Percentiles rank a stretch among this genome's conserved stretches.
These are phyloP conservation scores for Aphodius sticticus DNA, from an alignment of 2,888 invertebrate genomes.

Conservation along the genomic window DNA sequence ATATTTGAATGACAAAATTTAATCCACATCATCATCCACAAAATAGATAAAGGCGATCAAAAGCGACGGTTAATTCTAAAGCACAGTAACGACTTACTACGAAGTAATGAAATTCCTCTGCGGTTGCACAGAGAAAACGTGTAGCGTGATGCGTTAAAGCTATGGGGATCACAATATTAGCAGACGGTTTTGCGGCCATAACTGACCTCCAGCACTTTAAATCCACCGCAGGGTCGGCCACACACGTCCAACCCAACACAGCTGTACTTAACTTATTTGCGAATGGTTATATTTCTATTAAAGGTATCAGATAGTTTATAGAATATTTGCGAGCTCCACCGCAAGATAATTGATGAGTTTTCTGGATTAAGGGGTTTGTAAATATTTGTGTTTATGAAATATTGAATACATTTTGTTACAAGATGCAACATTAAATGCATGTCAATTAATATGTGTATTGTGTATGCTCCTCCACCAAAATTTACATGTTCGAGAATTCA, in stretches of 20 bases:
- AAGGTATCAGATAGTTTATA: too few species aligned
- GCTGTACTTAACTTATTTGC: neutral
- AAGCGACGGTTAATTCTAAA: neutral
- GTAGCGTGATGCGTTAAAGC: neutral
- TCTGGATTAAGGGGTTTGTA: too few species aligned
- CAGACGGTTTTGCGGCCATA: neutral
- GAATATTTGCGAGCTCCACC: too few species aligned
- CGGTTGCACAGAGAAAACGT: neutral
- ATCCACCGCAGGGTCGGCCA: neutral
- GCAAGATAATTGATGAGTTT: too few species aligned
- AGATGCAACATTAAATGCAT: too few species aligned
- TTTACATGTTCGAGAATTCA: too few species aligned
- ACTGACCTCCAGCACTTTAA: neutral
- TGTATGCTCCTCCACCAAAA: too few species aligned
- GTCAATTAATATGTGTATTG: too few species aligned
- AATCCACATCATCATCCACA: neutral
- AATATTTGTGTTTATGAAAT: too few species aligned
- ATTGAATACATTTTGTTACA: too few species aligned
- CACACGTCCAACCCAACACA: neutral
- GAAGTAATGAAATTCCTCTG: neutral
- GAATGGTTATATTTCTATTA: neutral
- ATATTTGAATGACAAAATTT: too few species aligned
- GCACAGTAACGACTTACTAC: neutral
- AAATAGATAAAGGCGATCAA: neutral
- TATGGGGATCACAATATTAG: neutral